Percentiles rank a stretch among this genome's conserved stretches.
Conservation (phyloP, 2,797 vertebrate species). For the Sebastes minor region DNA sequence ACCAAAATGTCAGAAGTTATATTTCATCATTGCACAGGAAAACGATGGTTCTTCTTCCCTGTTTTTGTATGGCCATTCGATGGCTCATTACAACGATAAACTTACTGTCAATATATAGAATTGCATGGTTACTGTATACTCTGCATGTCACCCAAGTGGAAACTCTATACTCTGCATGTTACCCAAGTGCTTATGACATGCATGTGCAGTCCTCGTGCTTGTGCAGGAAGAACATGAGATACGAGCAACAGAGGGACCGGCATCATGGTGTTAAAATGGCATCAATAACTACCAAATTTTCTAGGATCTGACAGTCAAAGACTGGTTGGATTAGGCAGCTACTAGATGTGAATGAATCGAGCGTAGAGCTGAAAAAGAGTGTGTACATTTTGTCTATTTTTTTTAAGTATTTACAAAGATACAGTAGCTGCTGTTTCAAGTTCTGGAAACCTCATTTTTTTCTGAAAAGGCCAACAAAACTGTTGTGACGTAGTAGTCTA, state of each 20-base stretch:
- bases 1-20: too few relatives aligned
- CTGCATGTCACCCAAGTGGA: not conserved
- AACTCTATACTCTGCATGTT: not conserved
- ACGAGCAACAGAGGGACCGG: too few relatives aligned
- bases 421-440: not conserved
- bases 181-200: not conserved
- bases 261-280: not conserved
- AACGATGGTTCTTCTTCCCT: too few relatives aligned
- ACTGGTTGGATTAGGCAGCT: not conserved
- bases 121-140: not conserved
- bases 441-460: not conserved
- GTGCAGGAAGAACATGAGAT: too few relatives aligned
- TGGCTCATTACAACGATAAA: too few relatives aligned
- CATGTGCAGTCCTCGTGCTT: too few relatives aligned
- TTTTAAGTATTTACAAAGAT: not conserved
- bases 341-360: not conserved
- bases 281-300: not conserved
- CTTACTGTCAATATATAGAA: too few relatives aligned
- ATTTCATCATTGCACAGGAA: too few relatives aligned
- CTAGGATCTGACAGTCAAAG: not conserved
- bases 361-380: not conserved
- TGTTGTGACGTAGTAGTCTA: not conserved
- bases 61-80: too few relatives aligned
- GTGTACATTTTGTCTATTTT: not conserved
- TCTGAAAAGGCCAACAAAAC: slow-evolving; percentile 12